Evolutionary conservation across 1,140 invertebrate species (phyloP).

Genomic region (Cyphomyrmex costatus): DNA sequence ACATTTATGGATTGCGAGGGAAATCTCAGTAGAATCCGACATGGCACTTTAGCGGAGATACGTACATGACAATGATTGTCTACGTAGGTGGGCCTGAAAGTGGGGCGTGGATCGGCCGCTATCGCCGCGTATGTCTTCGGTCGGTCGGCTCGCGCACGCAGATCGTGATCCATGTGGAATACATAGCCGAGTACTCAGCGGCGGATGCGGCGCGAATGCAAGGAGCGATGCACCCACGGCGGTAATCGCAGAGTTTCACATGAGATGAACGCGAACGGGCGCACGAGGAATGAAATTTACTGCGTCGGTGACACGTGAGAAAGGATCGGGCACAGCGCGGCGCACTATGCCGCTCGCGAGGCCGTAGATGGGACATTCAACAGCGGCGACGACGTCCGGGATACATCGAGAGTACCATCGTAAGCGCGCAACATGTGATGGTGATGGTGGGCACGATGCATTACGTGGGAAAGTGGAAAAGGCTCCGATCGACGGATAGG

Average conservation of each 20-base stretch:
- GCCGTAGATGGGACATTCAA: constrained; percentile 24
- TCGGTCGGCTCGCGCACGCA: constrained; percentile 7
- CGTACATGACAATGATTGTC: constrained; percentile 59
- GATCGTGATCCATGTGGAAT: constrained; percentile 62
- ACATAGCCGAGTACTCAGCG: constrained; percentile 17
- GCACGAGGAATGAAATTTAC: constrained; percentile 70
- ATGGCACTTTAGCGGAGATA: neutral
- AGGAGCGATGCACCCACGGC: constrained; percentile 32
- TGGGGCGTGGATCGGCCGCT: constrained; percentile 63
- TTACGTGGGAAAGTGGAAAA: constrained; percentile 77
- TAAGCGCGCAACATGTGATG: constrained; percentile 16
- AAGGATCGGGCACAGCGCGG: constrained; percentile 63
- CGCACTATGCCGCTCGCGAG: constrained; percentile 23
- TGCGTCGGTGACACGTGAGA: constrained; percentile 75
- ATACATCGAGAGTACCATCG: constrained; percentile 38
- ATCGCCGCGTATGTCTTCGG: constrained; percentile 47
- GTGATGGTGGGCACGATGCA: constrained; percentile 49
- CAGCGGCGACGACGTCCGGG: constrained; percentile 28
- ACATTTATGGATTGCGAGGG: constrained; percentile 1
- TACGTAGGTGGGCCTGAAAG: constrained; percentile 67
- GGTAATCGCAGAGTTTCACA: constrained; percentile 73
- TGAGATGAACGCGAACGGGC: constrained; percentile 40
- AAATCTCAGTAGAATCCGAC: constrained; percentile 18
- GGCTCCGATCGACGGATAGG: constrained; percentile 72
- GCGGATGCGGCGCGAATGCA: constrained; percentile 39